Base-by-base conservation (phyloP, 2,888 invertebrate species). In the Drosophila bunnanda region DNA sequence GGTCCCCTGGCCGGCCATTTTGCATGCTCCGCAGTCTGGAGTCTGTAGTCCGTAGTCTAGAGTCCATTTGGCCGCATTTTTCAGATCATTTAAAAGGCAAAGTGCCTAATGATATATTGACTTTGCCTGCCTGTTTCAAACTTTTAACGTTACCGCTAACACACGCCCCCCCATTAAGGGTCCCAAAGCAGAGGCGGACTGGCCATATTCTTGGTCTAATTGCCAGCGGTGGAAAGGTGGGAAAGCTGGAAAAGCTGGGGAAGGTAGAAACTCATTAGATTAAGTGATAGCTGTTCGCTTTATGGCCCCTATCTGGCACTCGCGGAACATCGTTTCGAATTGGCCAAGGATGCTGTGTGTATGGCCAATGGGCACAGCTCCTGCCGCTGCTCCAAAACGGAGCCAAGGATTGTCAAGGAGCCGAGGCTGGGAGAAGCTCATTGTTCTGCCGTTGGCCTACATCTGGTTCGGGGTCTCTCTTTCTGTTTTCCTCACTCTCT, bases 81-180 rank as follows among this genome's bases (percentile, higher is more conserved):
- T 76, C 55, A 57, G 80, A 78, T 75, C 65, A 85, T 85, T 85
- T 80, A 75, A 54, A 43, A 59, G 59, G 39, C 53, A 71, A 82
- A 81, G 72, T 77, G 84, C 69, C 78, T 79, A 84, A 84, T 82
- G 85, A 84, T 82, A 82, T 84, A 85, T 84, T 82, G 82, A 82
- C 76, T 82, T 67, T 68, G 55, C 41, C 65, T 15, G 50, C 43
- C 50, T 15, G 60, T 64, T 64, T 50, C 41, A 65, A 64, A 65
- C 61, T 65, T 65, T 43, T 36, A 59, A 59, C 10, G 10, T 30
- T 30, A 10, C 30, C 30, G 7, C 30, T 9, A n/a, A n/a, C 30
- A 30, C 44, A 44, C 32, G 32, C 32, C 50, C 48, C 6, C 46
- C 48, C 50, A 36, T 13, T 48, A 58, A 58, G 36, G 48, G 17